Percentiles rank a stretch among this genome's conserved stretches.
These are phyloP conservation scores for Drosophila neonasuta DNA, from an alignment of 2,888 invertebrate genomes.

Conservation along the genomic window DNA sequence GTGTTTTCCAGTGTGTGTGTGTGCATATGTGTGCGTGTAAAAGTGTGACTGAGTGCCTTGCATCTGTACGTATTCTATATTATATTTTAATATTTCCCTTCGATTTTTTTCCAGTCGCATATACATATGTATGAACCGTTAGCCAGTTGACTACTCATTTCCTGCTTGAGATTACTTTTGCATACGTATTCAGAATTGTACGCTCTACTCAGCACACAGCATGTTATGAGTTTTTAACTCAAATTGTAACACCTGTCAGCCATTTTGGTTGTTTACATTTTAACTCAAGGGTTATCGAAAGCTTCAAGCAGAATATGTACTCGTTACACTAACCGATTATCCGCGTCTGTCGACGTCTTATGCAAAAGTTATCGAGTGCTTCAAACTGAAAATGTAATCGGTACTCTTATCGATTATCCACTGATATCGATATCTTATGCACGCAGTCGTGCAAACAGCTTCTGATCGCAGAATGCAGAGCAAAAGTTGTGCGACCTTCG, in stretches of 20 bases:
- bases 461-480: constrained; percentile 1
- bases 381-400: not conserved
- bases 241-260: constrained; percentile 1
- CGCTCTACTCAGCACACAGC: constrained; percentile 19
- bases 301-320: not conserved
- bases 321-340: not conserved
- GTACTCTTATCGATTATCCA: too few species aligned
- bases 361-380: not conserved
- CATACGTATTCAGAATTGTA: constrained; percentile 17
- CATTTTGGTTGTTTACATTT: not conserved
- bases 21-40: constrained; percentile 16
- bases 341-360: not conserved
- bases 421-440: too few species aligned
- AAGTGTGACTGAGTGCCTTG: constrained; percentile 39
- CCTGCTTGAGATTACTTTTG: constrained; percentile 61
- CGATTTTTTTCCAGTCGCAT: constrained; percentile 5
- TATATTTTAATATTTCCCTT: constrained; percentile 40
- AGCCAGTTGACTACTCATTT: constrained; percentile 57
- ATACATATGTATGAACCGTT: constrained; percentile 31
- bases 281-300: not conserved
- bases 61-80: constrained; percentile 20
- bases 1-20: constrained; percentile 10
- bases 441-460: not conserved
- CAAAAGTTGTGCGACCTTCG: constrained; percentile 6
- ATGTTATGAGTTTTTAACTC: constrained; percentile 27